These are phyloP conservation scores for Zootermopsis nevadensis DNA, from an alignment of 2,888 invertebrate genomes.

Conservation along the genomic window DNA sequence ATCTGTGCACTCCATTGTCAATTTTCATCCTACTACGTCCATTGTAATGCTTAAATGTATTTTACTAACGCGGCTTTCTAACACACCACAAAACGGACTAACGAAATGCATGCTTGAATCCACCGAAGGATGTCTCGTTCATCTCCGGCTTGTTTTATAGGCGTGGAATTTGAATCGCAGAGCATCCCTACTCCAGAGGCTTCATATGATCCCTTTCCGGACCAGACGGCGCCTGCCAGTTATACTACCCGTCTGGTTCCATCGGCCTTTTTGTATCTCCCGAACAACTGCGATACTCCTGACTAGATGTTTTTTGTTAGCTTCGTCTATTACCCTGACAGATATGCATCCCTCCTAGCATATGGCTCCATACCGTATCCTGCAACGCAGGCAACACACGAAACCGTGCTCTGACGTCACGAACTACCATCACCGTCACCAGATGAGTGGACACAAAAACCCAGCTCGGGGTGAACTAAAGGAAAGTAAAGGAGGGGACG, in stretches of 20 bases:
- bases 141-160: not conserved
- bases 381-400: conserved; percentile 48
- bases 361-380: conserved; percentile 42
- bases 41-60: not conserved
- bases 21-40: no score
- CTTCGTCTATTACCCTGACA: conserved; percentile 41
- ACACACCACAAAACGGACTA: not conserved
- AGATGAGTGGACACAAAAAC: conserved; percentile 36
- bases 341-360: conserved; percentile 46
- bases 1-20: not conserved
- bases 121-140: not conserved
- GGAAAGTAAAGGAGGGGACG: not conserved
- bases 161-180: not conserved
- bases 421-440: conserved; percentile 37
- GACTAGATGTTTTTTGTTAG: conserved; percentile 38
- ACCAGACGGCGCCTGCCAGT: conserved; percentile 32
- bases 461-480: conserved; percentile 1
- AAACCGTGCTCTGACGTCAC: conserved; percentile 37
- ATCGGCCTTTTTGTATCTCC: conserved; percentile 15
- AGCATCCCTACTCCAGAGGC: conserved; percentile 1
- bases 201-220: conserved; percentile 24
- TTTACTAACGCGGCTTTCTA: not conserved
- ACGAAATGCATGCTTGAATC: not conserved
- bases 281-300: not conserved
- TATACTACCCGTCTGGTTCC: conserved; percentile 8